These are phyloP conservation scores for Dasysyrphus tricinctus DNA, from an alignment of 2,888 invertebrate genomes.

Conservation along the genomic window DNA sequence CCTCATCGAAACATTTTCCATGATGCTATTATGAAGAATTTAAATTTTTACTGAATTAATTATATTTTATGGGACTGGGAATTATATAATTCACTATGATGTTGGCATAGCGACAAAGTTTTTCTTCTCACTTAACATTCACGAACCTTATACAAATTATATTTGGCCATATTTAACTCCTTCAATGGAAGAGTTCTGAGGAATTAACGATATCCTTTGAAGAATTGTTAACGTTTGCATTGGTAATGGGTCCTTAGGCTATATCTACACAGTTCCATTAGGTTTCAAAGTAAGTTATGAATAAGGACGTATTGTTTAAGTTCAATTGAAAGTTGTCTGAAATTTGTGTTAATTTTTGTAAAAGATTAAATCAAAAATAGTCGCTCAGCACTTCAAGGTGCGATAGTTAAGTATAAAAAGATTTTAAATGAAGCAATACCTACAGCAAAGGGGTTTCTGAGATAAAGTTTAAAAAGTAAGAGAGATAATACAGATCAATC, in stretches of 20 bases:
- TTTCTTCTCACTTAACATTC: conserved; percentile 1
- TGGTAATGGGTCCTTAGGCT: neutral
- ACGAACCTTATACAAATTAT: conserved; percentile 4
- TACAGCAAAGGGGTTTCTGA: too few relatives aligned
- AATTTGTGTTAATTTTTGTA: neutral
- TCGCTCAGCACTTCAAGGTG: neutral
- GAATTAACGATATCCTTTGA: neutral
- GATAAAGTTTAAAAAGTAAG: too few relatives aligned
- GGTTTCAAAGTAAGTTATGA: neutral
- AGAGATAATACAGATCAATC: too few relatives aligned
- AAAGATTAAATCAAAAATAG: neutral
- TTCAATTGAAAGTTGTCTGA: neutral
- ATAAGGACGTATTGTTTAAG: neutral
- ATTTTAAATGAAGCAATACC: too few relatives aligned
- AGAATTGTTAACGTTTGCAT: neutral
- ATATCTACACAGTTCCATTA: neutral
- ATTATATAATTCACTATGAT: neutral
- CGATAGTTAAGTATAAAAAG: neutral
- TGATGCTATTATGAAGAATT: conserved; percentile 7
- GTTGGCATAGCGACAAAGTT: neutral
- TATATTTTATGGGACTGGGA: neutral
- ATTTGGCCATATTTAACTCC: neutral
- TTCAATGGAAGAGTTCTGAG: neutral
- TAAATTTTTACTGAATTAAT: conserved; percentile 11
- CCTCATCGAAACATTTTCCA: neutral